Percentiles rank a stretch among this genome's conserved stretches.
These are phyloP conservation scores for Polydrusus tereticollis DNA, from an alignment of 2,888 invertebrate genomes.

Conservation along the genomic window DNA sequence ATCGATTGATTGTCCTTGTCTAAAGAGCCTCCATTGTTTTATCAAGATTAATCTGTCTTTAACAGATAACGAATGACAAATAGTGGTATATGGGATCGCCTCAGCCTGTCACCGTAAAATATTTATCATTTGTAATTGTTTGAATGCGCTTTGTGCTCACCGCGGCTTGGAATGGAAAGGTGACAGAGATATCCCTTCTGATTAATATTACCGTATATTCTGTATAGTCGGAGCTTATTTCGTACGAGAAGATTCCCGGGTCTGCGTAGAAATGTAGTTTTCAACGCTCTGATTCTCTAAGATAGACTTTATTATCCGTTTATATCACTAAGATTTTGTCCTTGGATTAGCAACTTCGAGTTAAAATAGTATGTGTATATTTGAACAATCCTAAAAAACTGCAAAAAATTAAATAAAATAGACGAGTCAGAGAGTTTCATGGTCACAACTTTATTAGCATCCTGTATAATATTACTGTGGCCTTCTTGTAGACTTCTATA, in stretches of 20 bases:
- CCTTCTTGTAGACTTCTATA: no score
- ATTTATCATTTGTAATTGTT: slow-evolving; percentile 48
- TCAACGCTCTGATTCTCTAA: slow-evolving; percentile 5
- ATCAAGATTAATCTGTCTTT: slow-evolving; percentile 57
- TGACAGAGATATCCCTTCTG: slow-evolving; percentile 40
- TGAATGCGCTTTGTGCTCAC: slow-evolving; percentile 35
- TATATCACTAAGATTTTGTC: neutral
- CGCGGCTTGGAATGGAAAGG: slow-evolving; percentile 30
- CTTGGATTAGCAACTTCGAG: neutral
- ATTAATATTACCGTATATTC: slow-evolving; percentile 36
- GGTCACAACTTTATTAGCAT: no score
- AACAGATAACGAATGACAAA: slow-evolving; percentile 57
- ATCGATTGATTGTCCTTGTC: slow-evolving; percentile 30
- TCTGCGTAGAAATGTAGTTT: neutral
- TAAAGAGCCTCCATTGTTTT: slow-evolving; percentile 50
- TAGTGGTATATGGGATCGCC: slow-evolving; percentile 38
- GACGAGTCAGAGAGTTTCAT: no score
- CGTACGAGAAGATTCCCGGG: neutral
- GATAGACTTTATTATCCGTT: neutral
- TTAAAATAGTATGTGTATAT: no score
- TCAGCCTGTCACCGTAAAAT: slow-evolving; percentile 43
- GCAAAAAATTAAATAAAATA: no score
- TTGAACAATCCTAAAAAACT: no score
- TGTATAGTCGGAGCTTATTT: slow-evolving; percentile 18
- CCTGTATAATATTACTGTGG: no score